phyloP scores from a whole-genome alignment of 35 echinoderm and acorn worm genomes.

The Heliocidaris tuberculata region DNA sequence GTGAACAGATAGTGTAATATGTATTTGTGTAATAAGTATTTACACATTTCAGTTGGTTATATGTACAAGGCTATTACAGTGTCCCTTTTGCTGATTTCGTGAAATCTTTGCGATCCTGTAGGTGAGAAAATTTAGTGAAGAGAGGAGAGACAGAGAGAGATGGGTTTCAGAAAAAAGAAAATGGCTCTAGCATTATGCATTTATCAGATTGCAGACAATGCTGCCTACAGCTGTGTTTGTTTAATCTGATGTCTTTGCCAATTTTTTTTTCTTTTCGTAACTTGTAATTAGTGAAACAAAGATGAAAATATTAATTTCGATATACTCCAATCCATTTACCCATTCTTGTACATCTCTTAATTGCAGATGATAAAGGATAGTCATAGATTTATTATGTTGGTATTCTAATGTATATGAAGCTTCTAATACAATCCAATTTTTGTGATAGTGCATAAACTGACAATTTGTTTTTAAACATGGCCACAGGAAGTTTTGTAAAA shows the following conservation, averaged over 20 bases:
- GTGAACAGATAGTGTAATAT: too few species aligned
- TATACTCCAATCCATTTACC: not conserved
- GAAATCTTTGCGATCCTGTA: too few species aligned
- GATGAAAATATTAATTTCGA: not conserved
- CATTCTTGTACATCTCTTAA: not conserved
- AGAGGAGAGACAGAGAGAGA: not conserved
- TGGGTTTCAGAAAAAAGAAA: not conserved
- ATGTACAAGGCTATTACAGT: too few species aligned
- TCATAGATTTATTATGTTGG: too few species aligned
- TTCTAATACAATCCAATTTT: not conserved
- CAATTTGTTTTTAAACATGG: not conserved
- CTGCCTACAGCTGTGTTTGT: not conserved
- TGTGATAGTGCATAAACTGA: not conserved
- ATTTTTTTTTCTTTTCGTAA: not conserved
- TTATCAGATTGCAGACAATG: not conserved
- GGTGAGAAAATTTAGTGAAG: not conserved
- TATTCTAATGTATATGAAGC: not conserved
- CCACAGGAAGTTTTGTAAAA: not conserved
- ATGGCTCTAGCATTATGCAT: not conserved
- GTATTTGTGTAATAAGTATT: too few species aligned
- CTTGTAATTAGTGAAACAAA: not conserved
- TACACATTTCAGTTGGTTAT: too few species aligned
- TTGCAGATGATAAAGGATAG: not conserved
- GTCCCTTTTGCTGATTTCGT: too few species aligned
- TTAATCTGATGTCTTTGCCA: not conserved